Percentiles rank a stretch among this genome's conserved stretches.
Conservation (phyloP, 2,113 vertebrate genomes). For the Podiceps cristatus region DNA sequence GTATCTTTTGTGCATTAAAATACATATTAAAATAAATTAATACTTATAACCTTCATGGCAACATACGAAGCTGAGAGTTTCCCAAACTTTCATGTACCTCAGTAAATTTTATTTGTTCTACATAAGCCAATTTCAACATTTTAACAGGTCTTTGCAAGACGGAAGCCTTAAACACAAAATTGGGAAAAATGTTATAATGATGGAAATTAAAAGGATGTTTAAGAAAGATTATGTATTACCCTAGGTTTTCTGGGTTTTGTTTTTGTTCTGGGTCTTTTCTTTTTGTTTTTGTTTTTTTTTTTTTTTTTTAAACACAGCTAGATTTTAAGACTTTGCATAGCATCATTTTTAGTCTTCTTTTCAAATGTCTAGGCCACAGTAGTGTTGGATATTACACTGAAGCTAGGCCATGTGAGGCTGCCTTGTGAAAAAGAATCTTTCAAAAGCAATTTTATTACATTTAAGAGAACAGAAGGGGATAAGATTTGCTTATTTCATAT, state of each 20-base stretch:
- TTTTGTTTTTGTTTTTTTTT: no score
- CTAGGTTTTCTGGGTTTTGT: background rate
- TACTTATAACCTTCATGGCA: background rate
- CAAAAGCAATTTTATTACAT: background rate
- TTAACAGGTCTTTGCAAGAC: background rate
- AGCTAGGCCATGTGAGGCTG: background rate
- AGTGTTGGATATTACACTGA: background rate
- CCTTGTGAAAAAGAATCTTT: background rate
- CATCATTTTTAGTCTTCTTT: background rate
- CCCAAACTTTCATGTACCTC: background rate
- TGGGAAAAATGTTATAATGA: background rate
- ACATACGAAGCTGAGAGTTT: background rate
- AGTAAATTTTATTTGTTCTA: background rate
- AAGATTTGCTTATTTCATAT: background rate
- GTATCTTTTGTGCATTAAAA: background rate
- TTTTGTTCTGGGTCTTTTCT: no score
- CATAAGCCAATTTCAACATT: background rate
- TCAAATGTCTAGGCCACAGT: background rate
- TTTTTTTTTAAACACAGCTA: background rate
- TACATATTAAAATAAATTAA: background rate
- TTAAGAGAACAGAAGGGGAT: background rate
- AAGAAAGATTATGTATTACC: background rate
- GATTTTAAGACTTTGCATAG: background rate
- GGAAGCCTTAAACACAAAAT: background rate
- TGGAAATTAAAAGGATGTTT: background rate